Evolutionary conservation across 2,888 invertebrate genomes (phyloP).

Genomic region (Mesorhabditis sp.): DNA sequence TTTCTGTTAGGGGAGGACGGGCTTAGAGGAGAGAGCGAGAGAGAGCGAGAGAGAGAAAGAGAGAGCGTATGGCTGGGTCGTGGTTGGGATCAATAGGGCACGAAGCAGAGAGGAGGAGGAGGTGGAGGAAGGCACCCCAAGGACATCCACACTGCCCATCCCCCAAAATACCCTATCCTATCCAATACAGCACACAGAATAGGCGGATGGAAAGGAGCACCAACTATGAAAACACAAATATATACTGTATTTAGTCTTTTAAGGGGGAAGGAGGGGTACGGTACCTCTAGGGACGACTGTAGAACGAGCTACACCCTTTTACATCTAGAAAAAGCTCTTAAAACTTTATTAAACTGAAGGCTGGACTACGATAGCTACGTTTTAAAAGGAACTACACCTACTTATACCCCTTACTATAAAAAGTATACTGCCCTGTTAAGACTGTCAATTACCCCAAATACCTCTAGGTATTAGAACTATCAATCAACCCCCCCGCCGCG

Average conservation of each 20-base stretch:
- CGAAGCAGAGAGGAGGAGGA: not conserved
- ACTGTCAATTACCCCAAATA: not conserved
- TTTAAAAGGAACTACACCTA: too few species aligned
- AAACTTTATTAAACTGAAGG: too few species aligned
- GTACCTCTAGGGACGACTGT: too few species aligned
- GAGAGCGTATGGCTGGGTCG: constrained; percentile 3
- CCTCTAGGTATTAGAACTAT: too few species aligned
- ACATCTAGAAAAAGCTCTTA: too few species aligned
- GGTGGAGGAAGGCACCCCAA: constrained; percentile 1
- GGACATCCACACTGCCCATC: not conserved
- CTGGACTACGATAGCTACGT: too few species aligned
- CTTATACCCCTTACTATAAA: not conserved
- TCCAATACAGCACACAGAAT: not conserved
- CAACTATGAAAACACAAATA: too few species aligned
- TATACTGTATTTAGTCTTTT: too few species aligned
- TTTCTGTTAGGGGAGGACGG: not conserved
- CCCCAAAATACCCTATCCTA: not conserved
- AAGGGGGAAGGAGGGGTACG: too few species aligned
- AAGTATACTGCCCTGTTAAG: not conserved
- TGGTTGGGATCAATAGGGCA: not conserved
- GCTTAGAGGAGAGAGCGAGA: not conserved
- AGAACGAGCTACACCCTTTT: too few species aligned
- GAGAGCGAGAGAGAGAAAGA: not conserved
- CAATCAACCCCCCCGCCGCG: too few species aligned
- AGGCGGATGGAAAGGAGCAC: too few species aligned